These are phyloP conservation scores for Gymnosoma rotundatum DNA, from an alignment of 2,888 invertebrate genomes.

Conservation along the genomic window DNA sequence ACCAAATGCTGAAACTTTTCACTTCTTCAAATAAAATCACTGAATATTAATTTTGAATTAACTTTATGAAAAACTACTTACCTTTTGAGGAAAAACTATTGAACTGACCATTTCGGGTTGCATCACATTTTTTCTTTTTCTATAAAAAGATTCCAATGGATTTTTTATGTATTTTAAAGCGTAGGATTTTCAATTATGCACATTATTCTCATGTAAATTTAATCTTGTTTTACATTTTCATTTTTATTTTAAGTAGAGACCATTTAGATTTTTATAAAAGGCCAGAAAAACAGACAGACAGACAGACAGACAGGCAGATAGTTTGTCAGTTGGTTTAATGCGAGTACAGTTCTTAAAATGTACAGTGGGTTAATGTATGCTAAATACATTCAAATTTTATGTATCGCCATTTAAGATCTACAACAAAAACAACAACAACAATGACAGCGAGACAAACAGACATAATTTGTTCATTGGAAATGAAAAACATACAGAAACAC, in stretches of 20 bases:
- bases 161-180: not conserved
- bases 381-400: slow-evolving; percentile 81
- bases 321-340: slow-evolving; percentile 16
- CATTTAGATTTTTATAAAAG: slow-evolving; percentile 32
- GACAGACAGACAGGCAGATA: not conserved
- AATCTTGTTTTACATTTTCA: slow-evolving; percentile 9
- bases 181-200: slow-evolving; percentile 23
- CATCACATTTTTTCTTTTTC: not conserved
- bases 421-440: slow-evolving; percentile 60
- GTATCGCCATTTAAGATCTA: slow-evolving; percentile 78
- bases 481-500: slow-evolving; percentile 33
- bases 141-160: not conserved
- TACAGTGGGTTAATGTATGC: slow-evolving; percentile 82
- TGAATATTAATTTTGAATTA: too few relatives aligned
- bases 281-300: not conserved
- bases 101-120: not conserved
- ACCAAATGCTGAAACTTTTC: too few relatives aligned
- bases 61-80: too few relatives aligned
- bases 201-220: slow-evolving; percentile 45
- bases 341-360: slow-evolving; percentile 51
- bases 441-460: slow-evolving; percentile 42
- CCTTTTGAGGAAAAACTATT: too few relatives aligned
- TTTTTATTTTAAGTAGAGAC: slow-evolving; percentile 36
- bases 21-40: too few relatives aligned
- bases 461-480: slow-evolving; percentile 68